These are phyloP conservation scores for Macquaria australasica DNA, from an alignment of 2,113 vertebrate genomes.

Conservation along the genomic window DNA sequence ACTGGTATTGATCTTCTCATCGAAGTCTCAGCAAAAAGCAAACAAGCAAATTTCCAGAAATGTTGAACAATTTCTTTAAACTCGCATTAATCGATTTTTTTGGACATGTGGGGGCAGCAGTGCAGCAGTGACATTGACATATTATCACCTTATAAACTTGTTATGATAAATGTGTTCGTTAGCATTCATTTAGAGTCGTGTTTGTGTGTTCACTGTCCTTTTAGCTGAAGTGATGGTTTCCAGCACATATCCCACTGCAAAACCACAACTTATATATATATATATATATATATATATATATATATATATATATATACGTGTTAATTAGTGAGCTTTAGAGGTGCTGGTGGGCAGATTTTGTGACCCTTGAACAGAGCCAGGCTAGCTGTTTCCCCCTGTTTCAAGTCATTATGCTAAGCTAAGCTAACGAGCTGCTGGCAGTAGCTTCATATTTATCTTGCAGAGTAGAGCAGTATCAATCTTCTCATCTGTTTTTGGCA, in stretches of 20 bases:
- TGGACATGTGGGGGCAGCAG: no score
- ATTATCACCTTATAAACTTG: no score
- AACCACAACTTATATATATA: not conserved
- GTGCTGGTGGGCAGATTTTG: not conserved
- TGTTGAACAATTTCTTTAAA: no score
- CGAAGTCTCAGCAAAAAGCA: no score
- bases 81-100: no score
- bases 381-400: not conserved
- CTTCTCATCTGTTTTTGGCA: not conserved
- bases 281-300: not conserved
- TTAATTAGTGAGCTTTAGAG: not conserved
- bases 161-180: no score
- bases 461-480: not conserved
- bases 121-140: no score
- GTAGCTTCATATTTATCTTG: not conserved
- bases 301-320: no score
- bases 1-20: no score
- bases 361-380: not conserved
- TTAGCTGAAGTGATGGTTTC: not conserved
- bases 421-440: not conserved
- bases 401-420: not conserved
- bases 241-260: not conserved
- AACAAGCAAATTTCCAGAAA: no score
- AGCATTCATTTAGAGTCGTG: not conserved
- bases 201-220: not conserved